These are phyloP conservation scores for Luehdorfia chinensis DNA, from an alignment of 1,140 invertebrate species.

Conservation along the genomic window DNA sequence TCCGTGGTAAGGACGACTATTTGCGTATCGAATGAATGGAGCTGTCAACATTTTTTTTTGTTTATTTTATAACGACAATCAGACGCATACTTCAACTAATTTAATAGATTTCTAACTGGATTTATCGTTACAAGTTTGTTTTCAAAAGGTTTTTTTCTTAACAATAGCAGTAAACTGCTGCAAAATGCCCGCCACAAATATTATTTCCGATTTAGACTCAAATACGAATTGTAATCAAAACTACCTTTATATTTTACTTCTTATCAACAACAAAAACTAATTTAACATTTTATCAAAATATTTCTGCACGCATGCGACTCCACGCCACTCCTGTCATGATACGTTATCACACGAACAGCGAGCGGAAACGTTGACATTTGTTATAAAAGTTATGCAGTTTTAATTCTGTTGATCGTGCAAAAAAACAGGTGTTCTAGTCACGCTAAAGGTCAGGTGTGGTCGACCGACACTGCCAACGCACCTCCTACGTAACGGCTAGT, in stretches of 20 bases:
- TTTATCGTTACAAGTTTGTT: not conserved
- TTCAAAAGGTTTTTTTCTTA: not conserved
- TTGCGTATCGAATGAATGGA: not conserved
- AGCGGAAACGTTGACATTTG: slow-evolving; percentile 18
- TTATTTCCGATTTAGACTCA: too few relatives aligned
- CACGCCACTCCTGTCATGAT: slow-evolving; percentile 1
- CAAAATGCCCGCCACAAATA: too few relatives aligned
- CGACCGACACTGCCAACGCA: slow-evolving; percentile 3
- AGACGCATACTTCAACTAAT: not conserved
- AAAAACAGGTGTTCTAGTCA: slow-evolving; percentile 4
- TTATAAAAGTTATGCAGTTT: slow-evolving; percentile 15
- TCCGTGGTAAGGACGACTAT: not conserved
- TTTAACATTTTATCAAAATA: too few relatives aligned
- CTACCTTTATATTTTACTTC: too few relatives aligned
- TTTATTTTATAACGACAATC: not conserved
- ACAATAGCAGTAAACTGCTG: too few relatives aligned
- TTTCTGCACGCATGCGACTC: not conserved
- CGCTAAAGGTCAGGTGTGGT: slow-evolving; percentile 14
- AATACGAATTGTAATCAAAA: too few relatives aligned
- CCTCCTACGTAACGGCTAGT: too few relatives aligned
- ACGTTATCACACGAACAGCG: slow-evolving; percentile 8
- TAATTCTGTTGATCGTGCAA: slow-evolving; percentile 14
- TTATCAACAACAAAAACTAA: too few relatives aligned
- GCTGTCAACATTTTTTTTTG: not conserved
- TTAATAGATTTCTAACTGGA: not conserved